Evolutionary conservation across 2,797 vertebrate genomes (phyloP).

Genomic region (Ambastaia sidthimunki): DNA sequence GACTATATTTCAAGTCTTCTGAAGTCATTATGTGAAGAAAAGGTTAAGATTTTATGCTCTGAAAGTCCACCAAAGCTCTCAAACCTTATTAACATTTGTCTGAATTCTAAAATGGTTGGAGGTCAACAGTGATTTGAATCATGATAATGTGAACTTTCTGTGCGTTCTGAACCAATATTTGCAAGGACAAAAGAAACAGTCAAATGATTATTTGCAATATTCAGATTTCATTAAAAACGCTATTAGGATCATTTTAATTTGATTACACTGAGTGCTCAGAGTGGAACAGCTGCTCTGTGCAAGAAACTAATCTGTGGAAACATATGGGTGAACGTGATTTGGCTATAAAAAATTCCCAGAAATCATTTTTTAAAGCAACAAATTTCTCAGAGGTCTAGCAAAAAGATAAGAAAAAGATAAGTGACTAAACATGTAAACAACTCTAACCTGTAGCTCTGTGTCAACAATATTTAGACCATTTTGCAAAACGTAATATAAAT

Average conservation of each 20-base stretch:
- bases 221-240: not conserved
- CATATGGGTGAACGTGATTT: not conserved
- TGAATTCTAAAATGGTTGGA: not conserved
- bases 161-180: not conserved
- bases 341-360: slow-evolving; percentile 1
- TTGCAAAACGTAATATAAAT: too few relatives aligned
- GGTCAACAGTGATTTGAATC: too few relatives aligned
- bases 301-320: not conserved
- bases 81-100: not conserved
- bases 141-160: not conserved
- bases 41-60: too few relatives aligned
- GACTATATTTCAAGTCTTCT: too few relatives aligned
- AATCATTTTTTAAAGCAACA: not conserved
- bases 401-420: not conserved
- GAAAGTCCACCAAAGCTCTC: too few relatives aligned
- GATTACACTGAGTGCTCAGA: not conserved
- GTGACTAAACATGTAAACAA: not conserved
- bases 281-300: not conserved
- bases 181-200: not conserved
- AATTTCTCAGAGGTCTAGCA: not conserved
- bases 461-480: not conserved
- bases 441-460: not conserved
- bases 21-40: too few relatives aligned
- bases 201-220: not conserved
- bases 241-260: not conserved